These are phyloP conservation scores for Tipula vernalis DNA, from an alignment of 2,888 invertebrate species.

Conservation along the genomic window DNA sequence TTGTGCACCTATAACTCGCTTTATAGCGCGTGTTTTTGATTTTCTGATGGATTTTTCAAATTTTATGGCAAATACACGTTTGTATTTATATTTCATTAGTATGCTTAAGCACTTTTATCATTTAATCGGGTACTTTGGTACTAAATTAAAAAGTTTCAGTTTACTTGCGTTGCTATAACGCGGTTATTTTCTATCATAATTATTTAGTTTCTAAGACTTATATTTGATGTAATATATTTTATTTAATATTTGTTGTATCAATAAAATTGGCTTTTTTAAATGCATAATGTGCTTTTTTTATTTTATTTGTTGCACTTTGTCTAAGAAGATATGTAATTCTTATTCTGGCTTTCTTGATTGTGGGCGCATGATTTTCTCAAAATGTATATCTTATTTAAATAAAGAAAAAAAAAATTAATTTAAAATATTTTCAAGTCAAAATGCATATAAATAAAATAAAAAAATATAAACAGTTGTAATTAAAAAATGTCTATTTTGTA, in stretches of 20 bases:
- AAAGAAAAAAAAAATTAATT: background rate
- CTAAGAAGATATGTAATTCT: background rate
- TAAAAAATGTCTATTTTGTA: background rate
- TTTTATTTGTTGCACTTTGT: background rate
- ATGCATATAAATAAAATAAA: slow-evolving; percentile 4
- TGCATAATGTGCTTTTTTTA: background rate
- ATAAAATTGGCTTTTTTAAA: background rate
- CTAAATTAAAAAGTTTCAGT: background rate
- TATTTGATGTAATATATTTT: background rate
- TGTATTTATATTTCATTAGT: slow-evolving; percentile 29
- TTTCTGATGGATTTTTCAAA: slow-evolving; percentile 30
- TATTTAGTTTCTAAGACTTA: background rate
- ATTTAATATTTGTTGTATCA: background rate
- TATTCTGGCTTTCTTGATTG: background rate
- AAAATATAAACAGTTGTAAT: background rate
- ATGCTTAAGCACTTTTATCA: slow-evolving; percentile 19
- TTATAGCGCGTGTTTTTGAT: slow-evolving; percentile 31
- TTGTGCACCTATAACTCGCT: slow-evolving; percentile 34
- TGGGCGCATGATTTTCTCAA: background rate
- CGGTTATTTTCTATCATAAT: background rate
- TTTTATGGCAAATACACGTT: slow-evolving; percentile 28
- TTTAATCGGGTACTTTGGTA: slow-evolving; percentile 8
- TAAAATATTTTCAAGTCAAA: background rate
- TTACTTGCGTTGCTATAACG: background rate
- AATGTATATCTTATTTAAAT: background rate